A percentile compares a stretch with the other conserved stretches of the same genome.
These are phyloP conservation scores for Cyphomyrmex costatus DNA, from an alignment of 1,140 invertebrate species.

Conservation along the genomic window DNA sequence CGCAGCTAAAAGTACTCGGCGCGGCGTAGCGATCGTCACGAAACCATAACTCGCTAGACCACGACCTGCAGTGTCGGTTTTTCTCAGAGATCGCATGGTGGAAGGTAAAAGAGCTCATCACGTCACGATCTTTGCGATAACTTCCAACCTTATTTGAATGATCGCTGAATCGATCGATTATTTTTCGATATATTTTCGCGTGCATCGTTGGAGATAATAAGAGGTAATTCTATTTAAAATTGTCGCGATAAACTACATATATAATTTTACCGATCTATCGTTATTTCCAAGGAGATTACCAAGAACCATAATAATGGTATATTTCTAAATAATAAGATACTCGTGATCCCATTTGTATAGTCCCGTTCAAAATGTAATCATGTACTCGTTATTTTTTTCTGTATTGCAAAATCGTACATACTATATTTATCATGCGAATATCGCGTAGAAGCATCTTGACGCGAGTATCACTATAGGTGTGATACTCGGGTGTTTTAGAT, in stretches of 20 bases:
- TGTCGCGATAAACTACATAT: neutral
- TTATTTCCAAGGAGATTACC: neutral
- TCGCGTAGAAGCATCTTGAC: neutral
- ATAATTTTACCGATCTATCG: neutral
- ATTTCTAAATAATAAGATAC: no score
- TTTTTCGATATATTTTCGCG: no score
- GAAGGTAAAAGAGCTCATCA: conserved; percentile 72
- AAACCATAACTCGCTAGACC: conserved; percentile 75
- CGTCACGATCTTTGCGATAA: conserved; percentile 37
- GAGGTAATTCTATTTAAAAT: neutral
- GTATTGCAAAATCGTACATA: no score
- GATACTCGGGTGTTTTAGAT: neutral
- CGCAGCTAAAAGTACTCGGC: conserved; percentile 77
- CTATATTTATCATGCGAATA: neutral
- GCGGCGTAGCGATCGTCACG: conserved; percentile 81
- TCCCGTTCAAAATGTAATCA: no score
- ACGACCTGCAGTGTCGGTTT: conserved; percentile 55
- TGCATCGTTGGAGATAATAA: neutral
- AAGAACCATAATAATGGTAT: neutral
- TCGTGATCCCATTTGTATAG: no score
- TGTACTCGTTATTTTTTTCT: no score
- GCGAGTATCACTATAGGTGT: neutral
- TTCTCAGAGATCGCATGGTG: conserved; percentile 45
- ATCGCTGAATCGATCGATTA: conserved; percentile 12
- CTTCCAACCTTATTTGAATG: conserved; percentile 27